Evolutionary conservation across 2,797 vertebrate genomes (phyloP), one percentile per base, ranked within the genome.

Genomic region (Erpetoichthys calabaricus): DNA sequence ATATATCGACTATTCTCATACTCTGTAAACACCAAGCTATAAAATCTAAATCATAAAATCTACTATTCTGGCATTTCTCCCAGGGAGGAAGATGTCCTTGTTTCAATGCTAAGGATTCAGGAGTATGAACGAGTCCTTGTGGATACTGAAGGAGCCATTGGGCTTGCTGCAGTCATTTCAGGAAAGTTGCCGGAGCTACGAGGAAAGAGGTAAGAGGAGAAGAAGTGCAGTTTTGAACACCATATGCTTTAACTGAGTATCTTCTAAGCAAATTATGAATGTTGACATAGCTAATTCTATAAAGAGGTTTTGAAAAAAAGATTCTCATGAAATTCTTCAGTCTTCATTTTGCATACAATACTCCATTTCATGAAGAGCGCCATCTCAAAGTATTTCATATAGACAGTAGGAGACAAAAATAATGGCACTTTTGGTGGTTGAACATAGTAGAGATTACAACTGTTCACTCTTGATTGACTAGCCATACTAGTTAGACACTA

Each of bases 91-190:
- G 84, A 91, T 55, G 67, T 82, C 58, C 69, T 94, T 65, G 65
- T 93, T 67, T 85, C 92, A 0, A 92, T 95, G 85, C 73, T 95
- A 75, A 77, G 88, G 58, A 72, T 93, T 67, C 82, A 92, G 68
- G 92, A 95, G 75, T 92, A 85, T 1, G 92, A 95, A 58, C 82
- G 80, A 64, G 83, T 85, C 59, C 88, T 80, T 0, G 79, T 91
- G 6, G 90, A 93, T 72, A 86, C 86, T 2, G 89, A 92, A 63
- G 91, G 90, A 25, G 86, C 91, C 55, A 84, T 92, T 75, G 90
- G 87, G 7, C 72, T 94, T 51, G 91, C 90, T 5, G 91, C 91
- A 4, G 44, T 95, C 59, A 68, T 88, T 65, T 75, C 88, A 3
- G 90, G 89, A 55, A 82, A 89, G 6, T 69, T 95, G 47, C 84